Base-by-base conservation (phyloP, 2,113 vertebrate genomes). In the Theristicus caerulescens region DNA sequence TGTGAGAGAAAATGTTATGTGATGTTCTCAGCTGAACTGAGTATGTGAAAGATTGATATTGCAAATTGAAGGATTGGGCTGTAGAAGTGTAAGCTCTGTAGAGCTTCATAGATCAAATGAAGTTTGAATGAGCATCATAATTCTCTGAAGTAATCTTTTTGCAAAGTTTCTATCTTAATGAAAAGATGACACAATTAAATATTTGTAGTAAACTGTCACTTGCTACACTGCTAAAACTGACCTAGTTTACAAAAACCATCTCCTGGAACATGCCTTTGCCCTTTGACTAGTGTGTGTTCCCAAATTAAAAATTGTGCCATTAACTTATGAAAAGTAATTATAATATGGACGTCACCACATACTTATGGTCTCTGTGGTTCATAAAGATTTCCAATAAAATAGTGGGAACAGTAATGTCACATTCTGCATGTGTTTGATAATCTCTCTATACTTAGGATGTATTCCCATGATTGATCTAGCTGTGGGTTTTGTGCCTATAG, bases 271-370 rank as follows among this genome's bases (percentile, higher is more conserved):
- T 18, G 46, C 31, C 7, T 10, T 38, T 38, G 26, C 34, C 6
- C 13, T 65, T 76, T 66, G 22, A 34, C 34, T 65, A 54, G 15
- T 21, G 11, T 64, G 18, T 73, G 10, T 82, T 91, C 34, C 29
- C 42, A 66, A 70, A 73, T 69, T 54, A 86, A 86, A 83, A 86
- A 42, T 11, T 3, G 1, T 40, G 16, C 5, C 11, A 77, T 84
- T 81, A 52, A 47, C 2, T 42, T 78, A 49, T 7, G 13, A 54
- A 57, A 84, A 44, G 4, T n/a, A 62, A 18, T 74, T 73, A 31
- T 0, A 0, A 16, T 51, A 25, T 25, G 12, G 14, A 36, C 2
- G 0, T 34, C 34, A 67, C 16, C 10, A 67, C 11, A 59, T 25
- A 36, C 3, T 66, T 54, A 47, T 5, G 7, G 6, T 22, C 9